Evolutionary conservation across 2,113 vertebrate genomes (phyloP), one percentile per base, ranked within the genome.

Genomic region (Amblyopsis rosae): DNA sequence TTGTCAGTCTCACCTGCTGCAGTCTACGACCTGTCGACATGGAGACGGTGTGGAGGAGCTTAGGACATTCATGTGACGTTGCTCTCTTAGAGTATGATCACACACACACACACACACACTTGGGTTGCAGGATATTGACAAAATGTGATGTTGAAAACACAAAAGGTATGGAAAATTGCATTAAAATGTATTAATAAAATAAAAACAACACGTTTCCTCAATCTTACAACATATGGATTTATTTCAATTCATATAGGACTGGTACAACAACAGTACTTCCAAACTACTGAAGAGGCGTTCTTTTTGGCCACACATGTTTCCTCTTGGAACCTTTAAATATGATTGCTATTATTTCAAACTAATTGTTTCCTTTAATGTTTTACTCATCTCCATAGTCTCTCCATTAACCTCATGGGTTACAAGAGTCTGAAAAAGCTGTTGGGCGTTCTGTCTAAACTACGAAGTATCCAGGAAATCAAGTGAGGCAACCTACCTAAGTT

Each of bases 321-420:
- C 26, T 26, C 26, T 26, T 26, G 26, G 26, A 45, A 62, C 16
- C 16, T 45, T 48, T 16, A 49, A 17, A 26, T 13, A 59, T 3
- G 6, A 11, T 8, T 10, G 9, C 26, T 9, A 35, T 11, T 32
- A 59, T 11, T 10, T 26, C 17, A 33, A 15, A 6, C 17, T 55
- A 9, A 9, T n/a, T 55, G 53, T 33, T 56, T 47, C 15, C 12
- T 65, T 50, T 56, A 7, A 47, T 72, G 0, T 32, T 46, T 59
- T 47, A 49, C 12, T 41, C 4, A 19, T 56, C 13, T 48, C 12
- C 80, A 1, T 58, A 98, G 96, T 84, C 82, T 98, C 35, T 96
- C 95, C 1, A 56, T 6, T 13, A 97, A 96, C 53, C 11, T 12
- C 3, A 86, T 98, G 55, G 90, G 92, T 15, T 92, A 94, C 0